Evolutionary conservation across 2,888 invertebrate genomes (phyloP).

Genomic region (Muschampia plurimacula): DNA sequence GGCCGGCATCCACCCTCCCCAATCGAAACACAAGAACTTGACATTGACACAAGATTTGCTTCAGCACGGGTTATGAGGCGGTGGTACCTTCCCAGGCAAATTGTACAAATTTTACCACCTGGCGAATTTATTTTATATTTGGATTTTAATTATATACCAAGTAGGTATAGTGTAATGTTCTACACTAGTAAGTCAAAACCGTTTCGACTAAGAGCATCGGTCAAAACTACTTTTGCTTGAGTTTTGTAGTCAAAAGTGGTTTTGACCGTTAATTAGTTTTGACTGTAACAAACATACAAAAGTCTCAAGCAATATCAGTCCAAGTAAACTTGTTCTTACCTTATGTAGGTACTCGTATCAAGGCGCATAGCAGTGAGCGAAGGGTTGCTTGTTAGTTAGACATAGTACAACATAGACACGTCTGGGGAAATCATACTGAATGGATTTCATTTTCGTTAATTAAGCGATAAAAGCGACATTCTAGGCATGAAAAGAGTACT

Average conservation of each 20-base stretch:
- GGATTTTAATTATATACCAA: too few species aligned
- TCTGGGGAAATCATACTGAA: slow-evolving; percentile 28
- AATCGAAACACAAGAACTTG: too few species aligned
- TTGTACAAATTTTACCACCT: too few species aligned
- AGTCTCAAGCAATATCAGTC: slow-evolving; percentile 59
- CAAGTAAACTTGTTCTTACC: slow-evolving; percentile 64
- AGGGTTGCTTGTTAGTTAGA: slow-evolving; percentile 74
- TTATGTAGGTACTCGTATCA: slow-evolving; percentile 58
- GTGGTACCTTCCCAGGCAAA: too few species aligned
- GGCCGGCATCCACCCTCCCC: too few species aligned
- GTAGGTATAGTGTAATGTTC: too few species aligned
- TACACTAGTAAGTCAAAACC: too few species aligned
- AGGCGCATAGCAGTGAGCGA: slow-evolving; percentile 64
- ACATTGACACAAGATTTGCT: too few species aligned
- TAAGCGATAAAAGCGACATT: slow-evolving; percentile 6
- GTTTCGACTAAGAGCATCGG: background rate
- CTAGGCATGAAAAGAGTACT: background rate
- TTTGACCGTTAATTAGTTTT: background rate
- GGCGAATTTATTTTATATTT: too few species aligned
- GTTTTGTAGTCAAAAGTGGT: too few species aligned
- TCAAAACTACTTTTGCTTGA: too few species aligned
- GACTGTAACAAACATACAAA: slow-evolving; percentile 11
- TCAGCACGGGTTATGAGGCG: too few species aligned
- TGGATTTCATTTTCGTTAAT: slow-evolving; percentile 20
- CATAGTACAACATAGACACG: slow-evolving; percentile 55